Base-by-base conservation (phyloP, 1,140 invertebrate species). In the Zaprionus ornatus region DNA sequence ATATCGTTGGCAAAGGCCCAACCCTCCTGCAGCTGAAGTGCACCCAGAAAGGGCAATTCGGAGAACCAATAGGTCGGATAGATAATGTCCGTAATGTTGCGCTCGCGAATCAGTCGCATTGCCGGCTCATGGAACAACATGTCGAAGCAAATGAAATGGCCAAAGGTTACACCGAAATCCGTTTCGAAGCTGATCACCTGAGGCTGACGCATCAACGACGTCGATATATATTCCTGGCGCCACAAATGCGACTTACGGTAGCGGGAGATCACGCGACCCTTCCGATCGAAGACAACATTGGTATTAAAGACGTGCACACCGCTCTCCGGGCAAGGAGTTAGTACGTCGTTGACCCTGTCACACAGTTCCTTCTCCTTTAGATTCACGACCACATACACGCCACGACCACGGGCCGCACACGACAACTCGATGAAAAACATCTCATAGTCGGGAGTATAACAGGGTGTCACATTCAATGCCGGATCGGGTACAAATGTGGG, bases 131-230 rank as follows among this genome's bases (percentile, higher is more conserved):
- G 73, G 82, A 95, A 97, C 4, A 97, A 48, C 57, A 97, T 95
- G 88, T 98, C 97, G 77, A 96, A 97, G 82, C 96, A 97, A 13
- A 95, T 96, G 50, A 97, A 95, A 4, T 95, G 93, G 1, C 96
- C 96, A 79, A 97, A 97, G 15, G 93, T 94, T 0, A 96, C 95
- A 1, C 95, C 95, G 79, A 97, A 97, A 79, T 96, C 95, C 0
- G 96, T 97, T 2, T 80, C 95, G 85, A 75, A 90, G 19, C n/a
- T 79, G 27, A 32, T 17, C n/a, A 59, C 48, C 35, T 96, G 94
- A 0, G 88, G 72, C 17, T 72, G 9, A 0, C 45, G 68, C 1
- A 83, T 57, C 29, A 83, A 76, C 13, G 79, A 68, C 0, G 0
- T 40, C 21, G 29, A 10, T 29, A 77, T 27, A 55, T 75, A 87